phyloP scores from a whole-genome alignment of 1,140 invertebrate genomes.

The Grapholita molesta region DNA sequence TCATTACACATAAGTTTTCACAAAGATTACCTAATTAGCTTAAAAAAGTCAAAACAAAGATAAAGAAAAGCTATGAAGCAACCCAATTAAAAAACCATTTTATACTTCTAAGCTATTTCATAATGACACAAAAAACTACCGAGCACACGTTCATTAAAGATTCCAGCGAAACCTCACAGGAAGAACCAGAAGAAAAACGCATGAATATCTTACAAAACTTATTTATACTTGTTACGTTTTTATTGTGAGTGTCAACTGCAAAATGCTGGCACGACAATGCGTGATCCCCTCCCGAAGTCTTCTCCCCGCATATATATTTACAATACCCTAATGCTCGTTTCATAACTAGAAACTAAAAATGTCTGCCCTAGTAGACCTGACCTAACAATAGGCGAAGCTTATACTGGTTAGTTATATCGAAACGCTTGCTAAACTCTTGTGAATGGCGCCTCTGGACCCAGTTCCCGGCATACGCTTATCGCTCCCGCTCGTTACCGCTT shows the following conservation, averaged over 20 bases:
- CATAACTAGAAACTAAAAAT: background rate
- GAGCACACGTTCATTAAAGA: background rate
- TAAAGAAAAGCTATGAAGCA: too few relatives aligned
- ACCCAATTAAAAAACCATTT: background rate
- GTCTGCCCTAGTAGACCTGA: background rate
- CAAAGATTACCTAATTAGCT: too few relatives aligned
- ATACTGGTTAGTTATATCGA: background rate
- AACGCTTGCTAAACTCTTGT: background rate
- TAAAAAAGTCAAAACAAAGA: too few relatives aligned
- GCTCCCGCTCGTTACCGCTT: constrained; percentile 8
- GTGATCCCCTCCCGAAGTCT: background rate
- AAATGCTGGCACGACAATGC: background rate
- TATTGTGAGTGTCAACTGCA: background rate
- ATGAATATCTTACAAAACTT: background rate
- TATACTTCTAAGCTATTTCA: background rate
- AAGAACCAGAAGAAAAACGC: background rate
- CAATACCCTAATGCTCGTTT: background rate
- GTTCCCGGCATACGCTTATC: constrained; percentile 19
- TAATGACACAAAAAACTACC: background rate
- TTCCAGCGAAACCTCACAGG: background rate
- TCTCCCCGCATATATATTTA: background rate
- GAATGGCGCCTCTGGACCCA: background rate
- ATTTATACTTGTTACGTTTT: background rate
- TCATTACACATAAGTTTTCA: too few relatives aligned
- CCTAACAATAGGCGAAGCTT: background rate